Evolutionary conservation across 64 coral and sea anemone genomes (phyloP).

Genomic region (Dendrophyllia cribrosa): DNA sequence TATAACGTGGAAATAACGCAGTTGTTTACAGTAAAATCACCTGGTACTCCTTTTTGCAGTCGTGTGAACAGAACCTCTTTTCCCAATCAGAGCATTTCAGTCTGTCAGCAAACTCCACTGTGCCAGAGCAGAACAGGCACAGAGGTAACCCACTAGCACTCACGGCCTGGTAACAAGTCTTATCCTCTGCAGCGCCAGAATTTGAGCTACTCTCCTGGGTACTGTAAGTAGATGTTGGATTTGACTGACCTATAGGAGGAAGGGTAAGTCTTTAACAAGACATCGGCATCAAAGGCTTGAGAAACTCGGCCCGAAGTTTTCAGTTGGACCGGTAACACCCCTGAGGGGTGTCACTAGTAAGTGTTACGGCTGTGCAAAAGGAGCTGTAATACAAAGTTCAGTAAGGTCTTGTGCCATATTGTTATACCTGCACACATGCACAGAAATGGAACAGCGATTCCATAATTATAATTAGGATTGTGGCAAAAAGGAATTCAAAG

Average conservation of each 20-base stretch:
- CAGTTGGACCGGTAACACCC: too few relatives aligned
- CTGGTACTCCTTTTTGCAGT: conserved; percentile 88
- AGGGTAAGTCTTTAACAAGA: too few relatives aligned
- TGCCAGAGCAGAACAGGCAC: conserved; percentile 66
- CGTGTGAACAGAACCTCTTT: conserved; percentile 72
- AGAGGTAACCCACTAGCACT: conserved; percentile 58
- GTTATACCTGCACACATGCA: too few relatives aligned
- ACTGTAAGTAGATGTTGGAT: not conserved
- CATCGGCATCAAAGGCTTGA: too few relatives aligned
- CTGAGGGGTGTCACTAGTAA: too few relatives aligned
- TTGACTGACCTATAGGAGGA: not conserved
- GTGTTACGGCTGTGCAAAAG: too few relatives aligned
- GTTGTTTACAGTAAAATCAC: not conserved
- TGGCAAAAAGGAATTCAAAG: too few relatives aligned
- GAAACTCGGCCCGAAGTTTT: too few relatives aligned
- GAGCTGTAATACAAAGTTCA: too few relatives aligned
- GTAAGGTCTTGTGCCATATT: too few relatives aligned
- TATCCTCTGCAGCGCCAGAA: not conserved
- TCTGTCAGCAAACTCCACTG: conserved; percentile 47
- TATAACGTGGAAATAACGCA: not conserved
- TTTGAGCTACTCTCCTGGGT: conserved; percentile 4
- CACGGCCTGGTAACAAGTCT: conserved; percentile 59
- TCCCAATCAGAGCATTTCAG: conserved; percentile 58
- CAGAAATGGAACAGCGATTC: too few relatives aligned
- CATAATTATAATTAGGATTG: too few relatives aligned